Percentiles rank a stretch among this genome's conserved stretches.
These are phyloP conservation scores for Oxyruncus cristatus DNA, from an alignment of 2,113 vertebrate genomes.

Conservation along the genomic window DNA sequence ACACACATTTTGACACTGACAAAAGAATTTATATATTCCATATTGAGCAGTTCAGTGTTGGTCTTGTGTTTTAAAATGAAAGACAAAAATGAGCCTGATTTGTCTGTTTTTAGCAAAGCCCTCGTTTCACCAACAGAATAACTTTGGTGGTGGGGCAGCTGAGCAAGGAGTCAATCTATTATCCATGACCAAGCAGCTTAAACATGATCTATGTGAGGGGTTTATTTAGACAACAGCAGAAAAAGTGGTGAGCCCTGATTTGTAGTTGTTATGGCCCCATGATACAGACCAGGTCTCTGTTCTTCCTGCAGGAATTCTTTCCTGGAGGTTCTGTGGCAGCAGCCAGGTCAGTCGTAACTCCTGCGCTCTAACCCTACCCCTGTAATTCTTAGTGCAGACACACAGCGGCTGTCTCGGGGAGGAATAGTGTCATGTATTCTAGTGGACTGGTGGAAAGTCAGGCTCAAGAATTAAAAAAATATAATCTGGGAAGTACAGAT, in stretches of 20 bases:
- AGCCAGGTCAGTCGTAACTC: slow-evolving; percentile 6
- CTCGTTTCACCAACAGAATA: background rate
- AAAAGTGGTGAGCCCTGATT: slow-evolving; percentile 35
- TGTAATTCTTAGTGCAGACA: background rate
- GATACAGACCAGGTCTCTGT: slow-evolving; percentile 45
- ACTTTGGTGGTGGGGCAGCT: background rate
- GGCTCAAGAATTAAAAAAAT: background rate
- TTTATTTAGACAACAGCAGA: slow-evolving; percentile 58
- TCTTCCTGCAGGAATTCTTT: slow-evolving; percentile 39
- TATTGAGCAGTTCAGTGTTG: background rate
- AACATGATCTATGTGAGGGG: slow-evolving; percentile 22
- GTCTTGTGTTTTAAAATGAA: background rate
- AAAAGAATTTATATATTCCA: background rate
- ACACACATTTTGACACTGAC: background rate
- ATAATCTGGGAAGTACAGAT: background rate
- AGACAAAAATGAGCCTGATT: background rate
- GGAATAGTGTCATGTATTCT: background rate
- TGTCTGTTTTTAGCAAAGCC: background rate
- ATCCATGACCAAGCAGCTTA: background rate
- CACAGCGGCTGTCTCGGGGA: background rate
- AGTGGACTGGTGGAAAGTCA: background rate
- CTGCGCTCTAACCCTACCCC: background rate
- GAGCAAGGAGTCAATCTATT: background rate
- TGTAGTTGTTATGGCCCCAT: slow-evolving; percentile 31
- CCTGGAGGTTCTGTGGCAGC: background rate